Conservation (phyloP, 2,888 invertebrate genomes). For the Prenolepis imparis region DNA sequence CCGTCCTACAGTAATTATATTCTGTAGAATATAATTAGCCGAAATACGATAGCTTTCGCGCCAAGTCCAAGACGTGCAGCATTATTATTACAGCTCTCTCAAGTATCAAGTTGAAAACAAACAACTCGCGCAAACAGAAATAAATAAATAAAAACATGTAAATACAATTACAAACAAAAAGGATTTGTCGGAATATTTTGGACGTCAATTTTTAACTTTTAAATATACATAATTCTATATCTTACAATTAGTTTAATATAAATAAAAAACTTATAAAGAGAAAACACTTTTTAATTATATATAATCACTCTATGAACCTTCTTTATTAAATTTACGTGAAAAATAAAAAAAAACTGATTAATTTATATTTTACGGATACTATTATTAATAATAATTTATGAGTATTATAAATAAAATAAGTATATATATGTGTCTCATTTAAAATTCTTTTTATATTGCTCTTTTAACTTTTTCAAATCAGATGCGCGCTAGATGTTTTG, state of each 20-base stretch:
- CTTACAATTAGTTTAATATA: constrained; percentile 6
- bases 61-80: neutral
- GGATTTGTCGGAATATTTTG: neutral
- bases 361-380: neutral
- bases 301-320: neutral
- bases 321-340: neutral
- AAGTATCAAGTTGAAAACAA: constrained; percentile 7
- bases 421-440: neutral
- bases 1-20: constrained; percentile 42
- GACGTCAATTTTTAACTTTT: neutral
- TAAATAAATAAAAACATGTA: neutral
- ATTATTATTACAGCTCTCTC: constrained; percentile 20
- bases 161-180: constrained; percentile 7
- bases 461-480: constrained; percentile 2
- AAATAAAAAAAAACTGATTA: neutral
- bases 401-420: neutral
- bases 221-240: neutral
- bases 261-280: neutral
- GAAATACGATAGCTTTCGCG: constrained; percentile 27
- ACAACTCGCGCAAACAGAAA: neutral
- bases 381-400: neutral
- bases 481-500: neutral
- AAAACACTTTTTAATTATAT: neutral
- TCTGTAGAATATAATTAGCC: constrained; percentile 26
- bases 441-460: neutral